Conservation (phyloP, 1,140 invertebrate species). For the silkworm (Bombyx mori) region DNA sequence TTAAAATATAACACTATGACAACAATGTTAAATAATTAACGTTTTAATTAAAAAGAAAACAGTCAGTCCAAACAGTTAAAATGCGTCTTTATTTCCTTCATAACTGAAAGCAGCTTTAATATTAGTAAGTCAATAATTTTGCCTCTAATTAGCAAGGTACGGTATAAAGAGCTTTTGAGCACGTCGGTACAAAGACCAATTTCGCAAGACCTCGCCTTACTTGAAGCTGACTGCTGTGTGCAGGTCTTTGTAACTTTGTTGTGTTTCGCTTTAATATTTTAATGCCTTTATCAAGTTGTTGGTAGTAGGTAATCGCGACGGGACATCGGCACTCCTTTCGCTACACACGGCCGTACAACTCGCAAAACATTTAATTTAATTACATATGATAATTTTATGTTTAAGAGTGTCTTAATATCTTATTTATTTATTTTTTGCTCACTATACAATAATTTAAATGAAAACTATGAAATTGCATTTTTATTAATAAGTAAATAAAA, state of each 20-base stretch:
- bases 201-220: no score
- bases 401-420: no score
- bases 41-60: no score
- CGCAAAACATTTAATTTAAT: conserved; percentile 3
- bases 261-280: conserved; percentile 19
- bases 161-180: conserved; percentile 6
- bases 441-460: no score
- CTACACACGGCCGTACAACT: conserved; percentile 4
- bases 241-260: conserved; percentile 3
- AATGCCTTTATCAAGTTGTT: conserved; percentile 22
- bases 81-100: no score
- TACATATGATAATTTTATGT: not conserved
- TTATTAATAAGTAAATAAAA: no score
- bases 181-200: not conserved
- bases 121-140: conserved; percentile 6
- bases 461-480: no score
- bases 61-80: no score
- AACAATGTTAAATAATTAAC: no score
- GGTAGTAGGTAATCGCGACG: conserved; percentile 11
- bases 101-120: conserved; percentile 7
- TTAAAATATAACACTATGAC: no score
- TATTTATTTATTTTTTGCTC: no score
- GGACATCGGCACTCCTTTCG: conserved; percentile 9
- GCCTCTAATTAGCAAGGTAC: conserved; percentile 5
- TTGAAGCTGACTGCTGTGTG: not conserved